These are phyloP conservation scores for Camptogramma bilineatum DNA, from an alignment of 2,888 invertebrate genomes.

Conservation along the genomic window DNA sequence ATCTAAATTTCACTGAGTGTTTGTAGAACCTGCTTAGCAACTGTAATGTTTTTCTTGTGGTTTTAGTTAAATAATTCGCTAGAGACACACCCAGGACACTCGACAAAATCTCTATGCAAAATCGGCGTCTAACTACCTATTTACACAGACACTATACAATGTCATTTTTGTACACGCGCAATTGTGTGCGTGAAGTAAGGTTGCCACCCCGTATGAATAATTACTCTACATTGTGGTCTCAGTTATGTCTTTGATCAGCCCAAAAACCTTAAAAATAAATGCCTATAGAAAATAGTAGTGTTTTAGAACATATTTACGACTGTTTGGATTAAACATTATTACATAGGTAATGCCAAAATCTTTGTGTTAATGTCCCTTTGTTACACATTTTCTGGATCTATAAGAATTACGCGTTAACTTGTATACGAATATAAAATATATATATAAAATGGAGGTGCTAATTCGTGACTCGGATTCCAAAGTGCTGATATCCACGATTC, in stretches of 20 bases:
- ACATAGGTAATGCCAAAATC: neutral
- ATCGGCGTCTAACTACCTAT: no score
- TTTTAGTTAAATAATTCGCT: neutral
- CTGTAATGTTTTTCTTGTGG: neutral
- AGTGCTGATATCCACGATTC: constrained; percentile 12
- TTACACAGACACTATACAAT: no score
- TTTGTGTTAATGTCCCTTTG: neutral
- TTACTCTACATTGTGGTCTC: no score
- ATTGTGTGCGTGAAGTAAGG: no score
- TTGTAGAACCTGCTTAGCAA: neutral
- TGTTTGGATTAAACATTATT: neutral
- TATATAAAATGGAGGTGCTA: constrained; percentile 28
- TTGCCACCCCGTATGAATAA: no score
- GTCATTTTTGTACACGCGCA: no score
- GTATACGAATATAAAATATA: constrained; percentile 21
- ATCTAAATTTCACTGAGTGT: neutral
- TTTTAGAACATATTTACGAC: neutral
- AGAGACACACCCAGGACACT: no score
- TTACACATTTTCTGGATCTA: neutral
- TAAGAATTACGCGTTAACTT: neutral
- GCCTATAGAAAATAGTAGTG: no score
- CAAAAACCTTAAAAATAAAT: no score
- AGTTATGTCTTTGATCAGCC: no score
- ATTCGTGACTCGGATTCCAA: constrained; percentile 24
- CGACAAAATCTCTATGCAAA: no score